A percentile compares a stretch with the other conserved stretches of the same genome.
Evolutionary conservation across 2,888 invertebrate genomes (phyloP).

Genomic region (Himalopsyche kuldschensis): DNA sequence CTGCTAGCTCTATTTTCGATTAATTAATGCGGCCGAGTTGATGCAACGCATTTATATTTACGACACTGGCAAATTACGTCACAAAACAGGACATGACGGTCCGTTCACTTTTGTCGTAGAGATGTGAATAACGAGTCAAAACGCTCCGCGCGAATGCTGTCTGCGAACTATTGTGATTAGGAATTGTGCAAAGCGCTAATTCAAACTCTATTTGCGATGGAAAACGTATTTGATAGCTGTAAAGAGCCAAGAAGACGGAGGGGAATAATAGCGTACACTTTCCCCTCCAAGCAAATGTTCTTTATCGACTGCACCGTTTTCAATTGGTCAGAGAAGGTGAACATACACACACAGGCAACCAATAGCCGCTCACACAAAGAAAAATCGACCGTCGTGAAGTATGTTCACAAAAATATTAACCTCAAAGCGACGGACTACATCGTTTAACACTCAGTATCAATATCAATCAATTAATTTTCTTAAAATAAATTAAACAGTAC

Average conservation of each 20-base stretch:
- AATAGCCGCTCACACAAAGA: neutral
- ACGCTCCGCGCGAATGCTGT: neutral
- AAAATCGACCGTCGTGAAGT: slow-evolving; percentile 9
- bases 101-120: neutral
- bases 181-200: neutral
- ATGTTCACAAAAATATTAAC: slow-evolving; percentile 12
- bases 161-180: neutral
- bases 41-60: slow-evolving; percentile 18
- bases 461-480: neutral
- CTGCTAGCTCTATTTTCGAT: neutral
- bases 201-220: neutral
- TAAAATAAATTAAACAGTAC: neutral
- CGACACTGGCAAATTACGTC: slow-evolving; percentile 30
- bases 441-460: neutral
- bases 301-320: neutral
- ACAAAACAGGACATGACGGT: slow-evolving; percentile 22
- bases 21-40: neutral
- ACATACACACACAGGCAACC: slow-evolving; percentile 2
- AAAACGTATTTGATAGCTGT: neutral
- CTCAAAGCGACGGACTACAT: neutral
- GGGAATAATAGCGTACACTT: neutral
- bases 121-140: neutral
- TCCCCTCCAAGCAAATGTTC: slow-evolving; percentile 5
- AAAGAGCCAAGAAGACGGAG: neutral
- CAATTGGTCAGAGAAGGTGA: neutral